Percentiles rank a stretch among this genome's conserved stretches.
Conservation (phyloP, 2,113 vertebrate genomes). For the Antennarius striatus region DNA sequence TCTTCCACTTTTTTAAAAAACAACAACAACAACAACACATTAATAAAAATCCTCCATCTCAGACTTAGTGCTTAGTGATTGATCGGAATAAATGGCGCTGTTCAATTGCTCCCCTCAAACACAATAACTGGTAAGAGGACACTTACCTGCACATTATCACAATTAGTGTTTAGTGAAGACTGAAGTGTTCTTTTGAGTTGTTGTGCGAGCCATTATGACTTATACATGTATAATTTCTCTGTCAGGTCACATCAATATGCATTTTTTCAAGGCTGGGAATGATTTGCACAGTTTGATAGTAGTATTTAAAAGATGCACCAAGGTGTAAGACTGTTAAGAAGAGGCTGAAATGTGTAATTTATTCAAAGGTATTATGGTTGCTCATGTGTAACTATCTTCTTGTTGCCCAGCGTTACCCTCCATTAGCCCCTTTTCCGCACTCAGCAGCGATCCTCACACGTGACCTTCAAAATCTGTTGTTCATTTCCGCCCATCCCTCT, state of each 20-base stretch:
- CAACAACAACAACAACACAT: too few species aligned
- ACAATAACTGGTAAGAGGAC: slow-evolving; percentile 19
- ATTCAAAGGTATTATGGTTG: not conserved
- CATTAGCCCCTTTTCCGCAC: not conserved
- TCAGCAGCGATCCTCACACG: slow-evolving; percentile 4
- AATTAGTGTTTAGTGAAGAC: slow-evolving; percentile 25
- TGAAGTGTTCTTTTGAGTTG: slow-evolving; percentile 12
- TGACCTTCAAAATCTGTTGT: slow-evolving; percentile 37
- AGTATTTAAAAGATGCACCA: slow-evolving; percentile 21
- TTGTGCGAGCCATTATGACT: slow-evolving; percentile 11
- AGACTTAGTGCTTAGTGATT: too few species aligned
- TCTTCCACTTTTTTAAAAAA: too few species aligned
- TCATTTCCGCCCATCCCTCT: slow-evolving; percentile 26
- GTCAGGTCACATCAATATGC: slow-evolving; percentile 20
- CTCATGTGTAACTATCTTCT: slow-evolving; percentile 2
- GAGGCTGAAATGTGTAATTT: slow-evolving; percentile 15
- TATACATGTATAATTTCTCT: slow-evolving; percentile 23
- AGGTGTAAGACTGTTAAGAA: slow-evolving; percentile 28
- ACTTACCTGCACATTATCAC: slow-evolving; percentile 11
- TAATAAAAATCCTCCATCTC: too few species aligned
- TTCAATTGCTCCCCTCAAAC: slow-evolving; percentile 19
- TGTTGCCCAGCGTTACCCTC: slow-evolving; percentile 2
- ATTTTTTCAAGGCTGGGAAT: slow-evolving; percentile 25
- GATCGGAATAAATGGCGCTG: slow-evolving; percentile 13
- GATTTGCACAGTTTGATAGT: slow-evolving; percentile 19